A percentile compares a stretch with the other conserved stretches of the same genome.
Evolutionary conservation across 2,113 vertebrate species (phyloP).

Genomic region (Rhea pennata): DNA sequence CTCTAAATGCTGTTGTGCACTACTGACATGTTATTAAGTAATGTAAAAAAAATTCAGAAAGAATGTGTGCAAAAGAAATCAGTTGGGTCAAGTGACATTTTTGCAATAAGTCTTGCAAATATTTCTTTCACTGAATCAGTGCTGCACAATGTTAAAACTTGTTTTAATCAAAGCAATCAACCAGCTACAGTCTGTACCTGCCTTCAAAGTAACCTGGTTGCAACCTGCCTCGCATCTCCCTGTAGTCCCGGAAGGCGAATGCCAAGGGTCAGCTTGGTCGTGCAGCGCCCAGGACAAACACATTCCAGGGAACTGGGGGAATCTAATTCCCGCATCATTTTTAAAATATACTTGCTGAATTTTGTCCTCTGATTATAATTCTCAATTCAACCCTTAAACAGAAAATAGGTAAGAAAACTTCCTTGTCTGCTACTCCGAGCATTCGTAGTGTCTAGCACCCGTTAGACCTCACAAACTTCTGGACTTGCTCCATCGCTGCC

Average conservation of each 20-base stretch:
- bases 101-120: not conserved
- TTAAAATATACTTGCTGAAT: fast-evolving
- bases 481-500: not conserved
- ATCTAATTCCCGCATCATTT: not conserved
- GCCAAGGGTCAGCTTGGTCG: not conserved
- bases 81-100: not conserved
- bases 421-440: fast-evolving
- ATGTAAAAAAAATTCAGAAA: not conserved
- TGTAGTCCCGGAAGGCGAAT: not conserved
- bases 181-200: not conserved
- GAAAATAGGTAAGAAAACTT: not conserved
- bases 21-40: not conserved
- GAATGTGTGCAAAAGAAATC: not conserved
- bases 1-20: not conserved
- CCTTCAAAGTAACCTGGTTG: not conserved
- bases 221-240: not conserved
- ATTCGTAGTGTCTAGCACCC: not conserved
- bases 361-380: not conserved
- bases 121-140: not conserved
- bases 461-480: not conserved
- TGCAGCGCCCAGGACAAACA: not conserved
- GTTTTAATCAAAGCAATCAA: not conserved
- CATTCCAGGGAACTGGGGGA: not conserved
- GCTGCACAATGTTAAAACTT: not conserved
- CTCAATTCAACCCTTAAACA: not conserved